phyloP scores from a whole-genome alignment of 2,797 vertebrate genomes.

The Dipus sagitta region DNA sequence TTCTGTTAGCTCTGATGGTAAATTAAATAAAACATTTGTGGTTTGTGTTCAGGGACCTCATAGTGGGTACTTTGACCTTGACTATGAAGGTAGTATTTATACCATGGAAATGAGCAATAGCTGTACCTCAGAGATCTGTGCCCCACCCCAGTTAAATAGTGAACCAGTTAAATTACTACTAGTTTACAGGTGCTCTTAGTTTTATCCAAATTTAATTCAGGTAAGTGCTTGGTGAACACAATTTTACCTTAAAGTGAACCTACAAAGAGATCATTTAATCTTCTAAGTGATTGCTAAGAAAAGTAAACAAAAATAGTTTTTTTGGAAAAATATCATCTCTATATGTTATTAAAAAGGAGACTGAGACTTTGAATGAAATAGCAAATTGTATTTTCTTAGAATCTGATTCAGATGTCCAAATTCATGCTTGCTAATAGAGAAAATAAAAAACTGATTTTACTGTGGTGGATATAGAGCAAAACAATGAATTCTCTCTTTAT shows the following conservation, averaged over 20 bases:
- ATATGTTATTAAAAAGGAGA: background rate
- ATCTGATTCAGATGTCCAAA: background rate
- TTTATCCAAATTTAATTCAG: background rate
- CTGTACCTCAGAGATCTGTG: background rate
- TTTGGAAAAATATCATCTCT: background rate
- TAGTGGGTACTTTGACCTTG: background rate
- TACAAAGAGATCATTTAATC: background rate
- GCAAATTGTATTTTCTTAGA: background rate
- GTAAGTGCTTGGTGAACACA: background rate
- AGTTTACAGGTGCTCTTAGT: background rate
- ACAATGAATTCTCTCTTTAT: background rate
- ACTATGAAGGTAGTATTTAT: background rate
- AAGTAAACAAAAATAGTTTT: background rate
- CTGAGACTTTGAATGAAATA: background rate
- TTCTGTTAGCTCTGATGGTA: background rate
- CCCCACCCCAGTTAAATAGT: background rate
- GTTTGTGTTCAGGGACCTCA: background rate
- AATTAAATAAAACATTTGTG: background rate
- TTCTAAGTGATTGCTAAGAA: background rate
- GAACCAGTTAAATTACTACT: background rate
- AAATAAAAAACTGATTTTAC: background rate
- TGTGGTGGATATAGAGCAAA: background rate
- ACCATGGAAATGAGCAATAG: background rate
- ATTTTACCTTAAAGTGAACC: conserved; percentile 33
- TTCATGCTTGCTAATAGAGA: background rate